Evolutionary conservation across 2,888 invertebrate species (phyloP), one percentile per base, ranked within the genome.

Genomic region (Dorcus hopei): DNA sequence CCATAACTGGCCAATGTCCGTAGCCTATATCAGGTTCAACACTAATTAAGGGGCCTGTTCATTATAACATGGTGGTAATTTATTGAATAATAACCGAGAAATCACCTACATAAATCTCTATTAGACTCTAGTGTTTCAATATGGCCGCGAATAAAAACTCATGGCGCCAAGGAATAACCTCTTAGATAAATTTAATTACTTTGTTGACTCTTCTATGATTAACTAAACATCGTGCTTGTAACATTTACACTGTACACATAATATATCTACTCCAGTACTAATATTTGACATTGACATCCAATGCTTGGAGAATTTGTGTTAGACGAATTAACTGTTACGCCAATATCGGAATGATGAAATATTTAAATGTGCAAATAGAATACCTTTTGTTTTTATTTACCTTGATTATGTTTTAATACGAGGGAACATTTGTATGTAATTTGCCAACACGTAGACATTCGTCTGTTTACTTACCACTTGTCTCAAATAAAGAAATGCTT

Each of bases 31-130:
- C 76, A 73, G 71, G 75, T 74, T 76, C 73, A 64, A 71, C 66
- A 68, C 73, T 75, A 76, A 77, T 77, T 76, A 76, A 74, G 74
- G 72, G 71, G 68, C 58, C 70, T 72, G 73, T 74, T 74, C 73
- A 74, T 76, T 76, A 74, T 74, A 72, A 74, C 72, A 19, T 69
- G 70, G 69, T 69, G 68, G 74, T 76, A 76, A 77, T 77, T 77
- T 75, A 77, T 76, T 74, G 77, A 76, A 77, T 76, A 77, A 77
- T 77, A 77, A 77, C 76, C 71, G 71, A 74, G 74, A 74, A 77
- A 77, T 77, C 76, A 73, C 75, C 75, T 73, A 71, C 73, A 75
- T 77, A 77, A 77, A 77, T 77, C 77, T 76, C 76, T 71, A 77
- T 77, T 77, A 77, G 72, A 66, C 66, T 70, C 68, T 70, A 69